Conservation (phyloP, 2,888 invertebrate genomes). For the Azorinus chamasolen region DNA sequence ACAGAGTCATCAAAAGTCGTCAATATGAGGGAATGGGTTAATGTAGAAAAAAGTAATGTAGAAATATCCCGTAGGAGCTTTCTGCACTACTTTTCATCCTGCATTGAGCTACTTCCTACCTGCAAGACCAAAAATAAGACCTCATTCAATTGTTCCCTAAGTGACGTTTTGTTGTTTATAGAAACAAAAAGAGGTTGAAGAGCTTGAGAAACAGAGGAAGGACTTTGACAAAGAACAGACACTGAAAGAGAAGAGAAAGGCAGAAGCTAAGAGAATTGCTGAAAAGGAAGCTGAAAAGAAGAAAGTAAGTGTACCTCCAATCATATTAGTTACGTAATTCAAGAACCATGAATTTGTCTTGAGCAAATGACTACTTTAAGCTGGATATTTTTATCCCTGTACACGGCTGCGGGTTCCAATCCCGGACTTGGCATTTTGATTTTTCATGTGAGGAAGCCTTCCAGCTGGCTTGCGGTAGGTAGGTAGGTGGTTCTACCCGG, state of each 20-base stretch:
- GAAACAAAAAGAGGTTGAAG: constrained; percentile 72
- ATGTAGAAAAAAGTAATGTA: too few species aligned
- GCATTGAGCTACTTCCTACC: too few species aligned
- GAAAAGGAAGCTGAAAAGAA: constrained; percentile 75
- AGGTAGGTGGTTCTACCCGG: too few species aligned
- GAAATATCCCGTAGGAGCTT: too few species aligned
- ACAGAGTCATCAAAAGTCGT: too few species aligned
- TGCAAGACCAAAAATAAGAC: too few species aligned
- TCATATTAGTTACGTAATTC: not conserved
- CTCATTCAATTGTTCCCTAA: too few species aligned
- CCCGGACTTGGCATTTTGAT: too few species aligned
- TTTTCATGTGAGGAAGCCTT: too few species aligned
- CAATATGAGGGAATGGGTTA: too few species aligned
- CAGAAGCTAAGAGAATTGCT: constrained; percentile 74
- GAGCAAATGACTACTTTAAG: not conserved
- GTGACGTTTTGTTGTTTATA: constrained; percentile 49
- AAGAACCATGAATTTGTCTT: not conserved
- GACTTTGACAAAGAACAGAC: constrained; percentile 74
- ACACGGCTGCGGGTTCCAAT: not conserved
- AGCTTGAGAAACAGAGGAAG: constrained; percentile 68
- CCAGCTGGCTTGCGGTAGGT: too few species aligned
- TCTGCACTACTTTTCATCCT: too few species aligned
- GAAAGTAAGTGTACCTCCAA: constrained; percentile 57
- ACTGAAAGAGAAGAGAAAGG: constrained; percentile 67
- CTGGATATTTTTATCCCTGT: not conserved